Conservation (phyloP, 2,888 invertebrate genomes). For the Fragum sueziense region DNA sequence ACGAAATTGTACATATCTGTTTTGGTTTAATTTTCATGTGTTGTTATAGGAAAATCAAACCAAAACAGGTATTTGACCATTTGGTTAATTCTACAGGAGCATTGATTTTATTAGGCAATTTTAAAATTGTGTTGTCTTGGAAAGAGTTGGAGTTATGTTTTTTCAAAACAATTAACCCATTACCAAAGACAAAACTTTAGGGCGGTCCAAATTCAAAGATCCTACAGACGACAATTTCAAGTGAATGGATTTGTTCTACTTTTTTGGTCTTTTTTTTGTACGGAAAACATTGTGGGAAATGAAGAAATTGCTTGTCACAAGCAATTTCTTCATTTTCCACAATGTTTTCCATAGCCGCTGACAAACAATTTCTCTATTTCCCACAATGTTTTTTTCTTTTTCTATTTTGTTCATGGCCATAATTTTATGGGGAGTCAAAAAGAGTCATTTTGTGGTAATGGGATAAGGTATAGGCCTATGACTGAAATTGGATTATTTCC, state of each 20-base stretch:
- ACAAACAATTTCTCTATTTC: no score
- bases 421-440: background rate
- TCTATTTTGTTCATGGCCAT: background rate
- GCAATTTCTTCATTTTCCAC: background rate
- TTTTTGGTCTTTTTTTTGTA: no score
- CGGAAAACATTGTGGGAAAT: background rate
- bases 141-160: background rate
- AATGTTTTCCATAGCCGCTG: constrained; percentile 9
- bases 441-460: background rate
- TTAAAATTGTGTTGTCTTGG: background rate
- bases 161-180: background rate
- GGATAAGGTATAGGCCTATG: background rate
- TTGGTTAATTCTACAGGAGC: no score
- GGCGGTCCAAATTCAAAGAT: background rate
- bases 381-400: background rate
- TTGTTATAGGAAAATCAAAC: no score
- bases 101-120: background rate
- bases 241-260: no score
- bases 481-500: no score
- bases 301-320: background rate
- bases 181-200: background rate
- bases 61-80: no score
- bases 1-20: no score
- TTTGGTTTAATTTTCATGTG: no score
- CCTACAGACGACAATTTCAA: no score